A percentile compares a stretch with the other conserved stretches of the same genome.
Conservation (phyloP, 1,140 invertebrate species). For the Episyrphus balteatus region DNA sequence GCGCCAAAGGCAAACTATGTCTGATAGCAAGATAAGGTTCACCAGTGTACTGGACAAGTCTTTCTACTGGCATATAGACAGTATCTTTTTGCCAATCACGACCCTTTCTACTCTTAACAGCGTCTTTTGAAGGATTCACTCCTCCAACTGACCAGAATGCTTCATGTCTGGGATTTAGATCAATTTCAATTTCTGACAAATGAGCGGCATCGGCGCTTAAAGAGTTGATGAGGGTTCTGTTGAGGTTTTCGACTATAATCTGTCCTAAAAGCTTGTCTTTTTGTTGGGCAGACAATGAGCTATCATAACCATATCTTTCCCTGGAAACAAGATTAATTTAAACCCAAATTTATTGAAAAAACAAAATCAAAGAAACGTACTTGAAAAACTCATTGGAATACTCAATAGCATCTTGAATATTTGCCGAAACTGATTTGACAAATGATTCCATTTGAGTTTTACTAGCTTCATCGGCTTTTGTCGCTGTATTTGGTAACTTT, state of each 20-base stretch:
- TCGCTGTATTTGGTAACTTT: constrained; percentile 34
- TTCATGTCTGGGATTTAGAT: too few species aligned
- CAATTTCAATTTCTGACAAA: constrained; percentile 52
- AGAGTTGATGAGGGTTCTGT: constrained; percentile 50
- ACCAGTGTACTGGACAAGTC: constrained; percentile 59
- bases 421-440: constrained; percentile 9
- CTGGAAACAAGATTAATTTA: neutral
- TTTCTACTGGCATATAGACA: constrained; percentile 45
- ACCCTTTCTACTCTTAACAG: constrained; percentile 36
- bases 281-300: too few species aligned
- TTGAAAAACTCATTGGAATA: constrained; percentile 19
- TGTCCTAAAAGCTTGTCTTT: constrained; percentile 19
- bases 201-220: too few species aligned
- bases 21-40: too few species aligned
- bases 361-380: too few species aligned
- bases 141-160: constrained; percentile 67
- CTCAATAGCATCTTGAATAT: constrained; percentile 24
- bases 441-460: constrained; percentile 32
- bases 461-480: neutral
- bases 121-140: constrained; percentile 41
- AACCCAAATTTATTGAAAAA: neutral
- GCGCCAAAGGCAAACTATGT: too few species aligned
- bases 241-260: constrained; percentile 52
- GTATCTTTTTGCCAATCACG: constrained; percentile 36
- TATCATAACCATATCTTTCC: too few species aligned